A percentile compares a stretch with the other conserved stretches of the same genome.
Evolutionary conservation across 2,888 invertebrate species (phyloP).

Genomic region (Neocrepidodera transversa): DNA sequence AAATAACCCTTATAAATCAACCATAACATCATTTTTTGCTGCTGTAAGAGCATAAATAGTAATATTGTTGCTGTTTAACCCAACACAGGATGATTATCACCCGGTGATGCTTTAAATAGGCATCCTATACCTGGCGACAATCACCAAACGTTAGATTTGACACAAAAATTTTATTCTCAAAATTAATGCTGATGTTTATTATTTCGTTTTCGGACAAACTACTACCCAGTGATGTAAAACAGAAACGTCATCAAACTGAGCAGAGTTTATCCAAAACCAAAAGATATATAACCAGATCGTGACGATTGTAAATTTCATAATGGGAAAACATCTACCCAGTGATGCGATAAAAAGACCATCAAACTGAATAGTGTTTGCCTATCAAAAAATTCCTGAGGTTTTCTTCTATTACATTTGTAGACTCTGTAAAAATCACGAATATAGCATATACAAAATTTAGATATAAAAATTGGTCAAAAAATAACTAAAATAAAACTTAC

Average conservation of each 20-base stretch:
- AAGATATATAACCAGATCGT: slow-evolving; percentile 13
- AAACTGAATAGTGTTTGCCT: slow-evolving; percentile 39
- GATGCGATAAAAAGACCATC: slow-evolving; percentile 38
- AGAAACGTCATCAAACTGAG: slow-evolving; percentile 34
- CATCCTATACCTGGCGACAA: slow-evolving; percentile 45
- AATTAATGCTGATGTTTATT: slow-evolving; percentile 1
- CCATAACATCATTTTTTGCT: no score
- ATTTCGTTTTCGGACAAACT: slow-evolving; percentile 34
- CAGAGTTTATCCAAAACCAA: slow-evolving; percentile 29
- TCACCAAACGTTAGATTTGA: slow-evolving; percentile 40
- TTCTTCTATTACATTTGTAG: neutral
- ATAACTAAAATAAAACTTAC: no score
- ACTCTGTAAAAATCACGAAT: no score
- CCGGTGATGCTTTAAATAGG: slow-evolving; percentile 50
- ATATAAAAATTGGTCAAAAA: no score
- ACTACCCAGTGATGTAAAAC: slow-evolving; percentile 42
- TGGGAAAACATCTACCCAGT: slow-evolving; percentile 43
- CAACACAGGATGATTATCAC: slow-evolving; percentile 52
- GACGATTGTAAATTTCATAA: slow-evolving; percentile 10
- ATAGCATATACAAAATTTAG: no score
- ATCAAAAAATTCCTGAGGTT: slow-evolving; percentile 21
- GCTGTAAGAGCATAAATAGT: no score
- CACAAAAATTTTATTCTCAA: neutral
- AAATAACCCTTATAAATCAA: no score
- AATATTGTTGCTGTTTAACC: neutral